phyloP scores from a whole-genome alignment of 92 coral and sea anemone species.

The Hydrozoanthus gracilis region DNA sequence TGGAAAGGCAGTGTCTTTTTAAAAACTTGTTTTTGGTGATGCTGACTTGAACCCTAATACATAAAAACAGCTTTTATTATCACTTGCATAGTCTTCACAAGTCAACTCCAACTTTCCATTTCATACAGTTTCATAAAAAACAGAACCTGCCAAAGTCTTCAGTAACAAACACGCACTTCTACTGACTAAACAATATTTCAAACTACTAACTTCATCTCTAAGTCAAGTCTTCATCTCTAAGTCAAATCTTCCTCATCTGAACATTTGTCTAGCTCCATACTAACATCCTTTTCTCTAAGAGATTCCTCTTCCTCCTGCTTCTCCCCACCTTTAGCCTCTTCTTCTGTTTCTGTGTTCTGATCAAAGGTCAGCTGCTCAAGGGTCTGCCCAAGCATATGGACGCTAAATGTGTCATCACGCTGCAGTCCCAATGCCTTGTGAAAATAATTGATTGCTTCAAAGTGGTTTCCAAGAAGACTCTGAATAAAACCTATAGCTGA shows the following conservation, averaged over 20 bases:
- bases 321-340: slow-evolving; percentile 54
- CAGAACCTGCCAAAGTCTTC: no score
- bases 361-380: slow-evolving; percentile 90
- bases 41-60: no score
- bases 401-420: slow-evolving; percentile 97
- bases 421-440: slow-evolving; percentile 97
- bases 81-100: no score
- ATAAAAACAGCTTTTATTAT: no score
- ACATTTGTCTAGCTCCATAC: slow-evolving; percentile 86
- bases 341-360: slow-evolving; percentile 62
- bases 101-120: no score
- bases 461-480: slow-evolving; percentile 90
- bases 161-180: no score
- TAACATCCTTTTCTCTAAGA: slow-evolving; percentile 49
- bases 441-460: slow-evolving; percentile 91
- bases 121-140: no score
- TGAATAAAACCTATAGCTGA: slow-evolving; percentile 96
- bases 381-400: slow-evolving; percentile 98
- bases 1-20: no score
- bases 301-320: slow-evolving; percentile 51
- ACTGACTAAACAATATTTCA: no score
- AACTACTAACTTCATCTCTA: no score
- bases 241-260: slow-evolving; percentile 72
- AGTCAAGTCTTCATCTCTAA: neutral
- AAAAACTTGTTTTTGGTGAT: no score